Percentiles rank a stretch among this genome's conserved stretches.
Conservation (phyloP, 2,888 invertebrate species). For the Sussaba pulchella region DNA sequence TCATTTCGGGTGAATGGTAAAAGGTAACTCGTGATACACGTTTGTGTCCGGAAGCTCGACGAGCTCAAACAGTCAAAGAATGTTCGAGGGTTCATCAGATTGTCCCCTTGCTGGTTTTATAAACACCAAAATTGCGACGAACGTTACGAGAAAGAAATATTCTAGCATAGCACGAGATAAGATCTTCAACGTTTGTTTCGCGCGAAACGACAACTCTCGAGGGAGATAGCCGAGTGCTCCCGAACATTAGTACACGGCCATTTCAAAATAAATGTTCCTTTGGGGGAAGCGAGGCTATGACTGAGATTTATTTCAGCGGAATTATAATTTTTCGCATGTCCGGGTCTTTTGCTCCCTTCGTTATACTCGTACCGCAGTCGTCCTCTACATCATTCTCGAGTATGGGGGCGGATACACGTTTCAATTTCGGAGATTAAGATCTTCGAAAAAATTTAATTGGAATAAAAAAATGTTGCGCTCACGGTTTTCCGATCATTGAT, state of each 20-base stretch:
- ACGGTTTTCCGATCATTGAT: too few relatives aligned
- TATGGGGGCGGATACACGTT: too few relatives aligned
- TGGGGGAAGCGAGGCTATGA: background rate
- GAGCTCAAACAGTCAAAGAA: too few relatives aligned
- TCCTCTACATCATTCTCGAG: background rate
- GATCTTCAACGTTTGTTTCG: background rate
- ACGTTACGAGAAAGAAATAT: background rate
- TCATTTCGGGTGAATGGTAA: too few relatives aligned
- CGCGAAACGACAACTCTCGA: background rate
- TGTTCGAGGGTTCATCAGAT: too few relatives aligned
- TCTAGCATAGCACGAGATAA: background rate
- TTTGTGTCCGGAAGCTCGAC: too few relatives aligned
- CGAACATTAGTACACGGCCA: slow-evolving; percentile 1
- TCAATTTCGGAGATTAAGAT: too few relatives aligned
- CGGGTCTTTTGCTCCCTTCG: background rate
- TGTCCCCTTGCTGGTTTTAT: background rate
- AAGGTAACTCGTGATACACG: too few relatives aligned
- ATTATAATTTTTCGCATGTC: background rate
- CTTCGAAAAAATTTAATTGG: too few relatives aligned
- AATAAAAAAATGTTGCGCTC: too few relatives aligned
- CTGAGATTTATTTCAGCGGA: background rate
- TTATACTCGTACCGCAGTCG: background rate
- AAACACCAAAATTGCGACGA: background rate
- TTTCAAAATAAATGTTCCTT: slow-evolving; percentile 20
- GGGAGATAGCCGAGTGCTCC: background rate